Conservation (phyloP, 2,113 vertebrate species). For the Mionectes macconnelli region DNA sequence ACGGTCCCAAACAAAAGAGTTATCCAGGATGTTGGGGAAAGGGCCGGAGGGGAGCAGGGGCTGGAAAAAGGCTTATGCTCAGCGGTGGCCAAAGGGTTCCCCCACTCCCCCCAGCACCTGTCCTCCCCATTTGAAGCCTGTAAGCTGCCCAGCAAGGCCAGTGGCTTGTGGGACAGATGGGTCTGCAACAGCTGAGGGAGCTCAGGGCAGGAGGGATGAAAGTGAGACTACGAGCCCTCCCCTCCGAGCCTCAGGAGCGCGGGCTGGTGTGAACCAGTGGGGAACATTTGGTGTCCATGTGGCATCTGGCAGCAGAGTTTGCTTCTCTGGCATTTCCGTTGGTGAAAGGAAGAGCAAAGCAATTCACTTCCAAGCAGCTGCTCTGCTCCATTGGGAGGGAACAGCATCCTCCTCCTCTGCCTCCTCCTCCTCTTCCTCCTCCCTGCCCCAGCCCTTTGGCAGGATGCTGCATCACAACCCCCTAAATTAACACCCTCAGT, state of each 20-base stretch:
- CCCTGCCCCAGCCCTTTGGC: not conserved
- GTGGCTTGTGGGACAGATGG: not conserved
- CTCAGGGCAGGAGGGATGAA: conserved; percentile 17
- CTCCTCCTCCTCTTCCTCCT: not conserved
- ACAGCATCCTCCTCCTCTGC: not conserved
- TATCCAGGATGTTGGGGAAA: not conserved
- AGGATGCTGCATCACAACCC: not conserved
- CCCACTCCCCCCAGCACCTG: not conserved
- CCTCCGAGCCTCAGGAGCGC: not conserved
- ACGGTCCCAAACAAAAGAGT: not conserved
- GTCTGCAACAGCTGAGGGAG: not conserved
- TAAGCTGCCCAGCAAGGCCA: not conserved
- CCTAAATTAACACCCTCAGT: not conserved
- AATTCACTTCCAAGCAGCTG: conserved; percentile 41
- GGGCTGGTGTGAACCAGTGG: not conserved
- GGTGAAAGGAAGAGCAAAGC: conserved; percentile 67
- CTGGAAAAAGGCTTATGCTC: not conserved
- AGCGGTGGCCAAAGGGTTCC: not conserved
- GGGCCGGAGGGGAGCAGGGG: rapidly evolving
- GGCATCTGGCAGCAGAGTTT: conserved; percentile 55
- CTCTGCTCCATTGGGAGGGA: not conserved
- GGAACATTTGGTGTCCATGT: conserved; percentile 71
- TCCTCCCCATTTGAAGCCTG: not conserved
- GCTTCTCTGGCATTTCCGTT: conserved; percentile 63
- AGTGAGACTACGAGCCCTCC: not conserved